These are phyloP conservation scores for Doryteuthis pealeii DNA, from an alignment of 1,140 invertebrate genomes.

Conservation along the genomic window DNA sequence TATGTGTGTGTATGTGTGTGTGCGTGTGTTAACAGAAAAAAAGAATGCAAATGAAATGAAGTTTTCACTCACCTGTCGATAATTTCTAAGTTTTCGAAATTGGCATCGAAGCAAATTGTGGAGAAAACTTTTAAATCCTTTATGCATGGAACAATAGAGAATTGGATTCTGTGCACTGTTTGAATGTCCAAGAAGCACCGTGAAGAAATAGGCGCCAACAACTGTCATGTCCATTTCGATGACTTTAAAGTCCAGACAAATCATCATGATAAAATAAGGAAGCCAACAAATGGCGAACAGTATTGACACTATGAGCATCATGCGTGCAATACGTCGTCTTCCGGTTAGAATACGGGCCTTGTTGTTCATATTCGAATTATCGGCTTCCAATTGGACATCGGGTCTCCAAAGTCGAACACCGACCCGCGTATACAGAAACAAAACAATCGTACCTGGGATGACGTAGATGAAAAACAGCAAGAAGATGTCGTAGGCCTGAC, in stretches of 20 bases:
- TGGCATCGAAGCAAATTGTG: conserved; percentile 58
- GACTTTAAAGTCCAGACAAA: conserved; percentile 70
- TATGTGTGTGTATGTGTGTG: no score
- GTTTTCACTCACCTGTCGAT: conserved; percentile 18
- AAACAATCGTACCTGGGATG: conserved; percentile 71
- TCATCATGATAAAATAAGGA: conserved; percentile 73
- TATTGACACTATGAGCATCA: conserved; percentile 72
- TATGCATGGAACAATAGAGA: conserved; percentile 53
- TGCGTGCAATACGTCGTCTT: conserved; percentile 72
- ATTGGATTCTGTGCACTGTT: conserved; percentile 57
- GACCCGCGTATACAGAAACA: conserved; percentile 74
- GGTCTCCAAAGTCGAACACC: conserved; percentile 71
- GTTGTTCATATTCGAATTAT: conserved; percentile 38
- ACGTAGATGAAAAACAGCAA: conserved; percentile 75
- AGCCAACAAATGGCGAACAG: conserved; percentile 79
- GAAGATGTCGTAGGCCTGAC: conserved; percentile 66
- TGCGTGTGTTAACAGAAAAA: no score
- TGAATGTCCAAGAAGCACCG: conserved; percentile 68
- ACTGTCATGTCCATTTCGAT: conserved; percentile 31
- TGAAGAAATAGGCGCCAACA: conserved; percentile 59
- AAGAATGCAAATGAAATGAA: background rate
- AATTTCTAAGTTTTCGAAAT: conserved; percentile 15
- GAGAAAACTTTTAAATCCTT: conserved; percentile 42
- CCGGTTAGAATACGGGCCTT: conserved; percentile 69
- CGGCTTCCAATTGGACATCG: conserved; percentile 45